A percentile compares a stretch with the other conserved stretches of the same genome.
Evolutionary conservation across 92 coral and sea anemone species (phyloP).

Genomic region (Paragorgia papillata): DNA sequence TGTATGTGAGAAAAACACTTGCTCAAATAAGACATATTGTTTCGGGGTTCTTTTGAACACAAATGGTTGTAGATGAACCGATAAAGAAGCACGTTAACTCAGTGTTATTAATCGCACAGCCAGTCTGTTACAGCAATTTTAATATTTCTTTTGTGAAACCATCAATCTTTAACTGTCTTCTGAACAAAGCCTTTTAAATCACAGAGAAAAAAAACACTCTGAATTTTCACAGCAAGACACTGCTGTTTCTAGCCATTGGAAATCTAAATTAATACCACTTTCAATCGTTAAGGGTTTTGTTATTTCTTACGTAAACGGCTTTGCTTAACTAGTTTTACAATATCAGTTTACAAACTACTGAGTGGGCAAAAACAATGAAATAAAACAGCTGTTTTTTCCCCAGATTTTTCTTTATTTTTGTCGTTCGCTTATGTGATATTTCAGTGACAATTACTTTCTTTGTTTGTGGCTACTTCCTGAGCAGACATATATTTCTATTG

Average conservation of each 20-base stretch:
- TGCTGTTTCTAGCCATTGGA: constrained; percentile 11
- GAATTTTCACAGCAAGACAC: constrained; percentile 7
- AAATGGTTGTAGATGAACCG: neutral
- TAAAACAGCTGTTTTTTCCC: no score
- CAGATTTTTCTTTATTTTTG: neutral
- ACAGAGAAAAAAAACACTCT: constrained; percentile 15
- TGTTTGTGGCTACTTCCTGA: constrained; percentile 25
- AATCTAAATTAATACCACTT: constrained; percentile 7
- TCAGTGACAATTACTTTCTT: no score
- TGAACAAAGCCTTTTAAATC: constrained; percentile 18
- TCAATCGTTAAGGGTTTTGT: neutral
- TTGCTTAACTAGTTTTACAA: neutral
- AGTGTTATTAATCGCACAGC: neutral
- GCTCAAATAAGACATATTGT: neutral
- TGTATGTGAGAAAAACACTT: neutral
- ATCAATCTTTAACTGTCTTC: constrained; percentile 34
- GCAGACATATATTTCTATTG: constrained; percentile 24
- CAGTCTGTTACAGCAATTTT: constrained; percentile 10
- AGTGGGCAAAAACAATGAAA: neutral
- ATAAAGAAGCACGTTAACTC: neutral
- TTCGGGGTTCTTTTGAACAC: neutral
- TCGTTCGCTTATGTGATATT: neutral
- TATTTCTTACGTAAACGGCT: neutral
- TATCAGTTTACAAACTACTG: neutral
- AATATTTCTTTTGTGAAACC: neutral